Base-by-base conservation (phyloP, 2,113 vertebrate genomes). In the Nerophis lumbriciformis region DNA sequence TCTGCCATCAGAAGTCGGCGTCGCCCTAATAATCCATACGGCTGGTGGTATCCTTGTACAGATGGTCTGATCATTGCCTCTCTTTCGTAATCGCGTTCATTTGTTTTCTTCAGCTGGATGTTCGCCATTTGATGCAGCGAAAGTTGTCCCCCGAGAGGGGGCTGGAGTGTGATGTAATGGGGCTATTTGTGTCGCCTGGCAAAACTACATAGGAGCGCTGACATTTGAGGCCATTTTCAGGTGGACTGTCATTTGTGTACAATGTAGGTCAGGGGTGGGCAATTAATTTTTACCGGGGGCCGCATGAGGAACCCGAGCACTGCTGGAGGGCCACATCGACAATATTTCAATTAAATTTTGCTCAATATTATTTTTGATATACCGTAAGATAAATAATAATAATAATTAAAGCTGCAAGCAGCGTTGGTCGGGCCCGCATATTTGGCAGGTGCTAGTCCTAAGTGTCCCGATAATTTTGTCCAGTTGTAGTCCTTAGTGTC, bases 41-140 rank as follows among this genome's bases (percentile, higher is more conserved):
- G 64, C 63, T 6, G 53, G 53, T 35, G 72, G 79, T 69, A 65
- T 79, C 38, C 19, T 13, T 44, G 55, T 44, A 69, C 77, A 87
- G 86, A 89, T 81, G 84, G 81, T 66, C 70, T 64, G 73, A 73
- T 87, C 76, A 85, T 83, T 85, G 75, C 49, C 59, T 13, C 39
- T 69, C 77, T 79, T 57, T 78, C 76, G 73, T 78, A 66, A 73
- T 77, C 68, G 72, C 48, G 79, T 71, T 72, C 71, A 73, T 61
- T 71, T 75, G 28, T 59, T 14, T 28, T 48, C 45, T 48, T 9
- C 21, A 38, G n/a, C 69, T 73, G 62, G 66, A 56, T 39, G 19
- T 64, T 70, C 61, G 61, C 61, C 50, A 65, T 42, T 73, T 64
- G 49, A 76, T 70, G 64, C 66, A 66, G 63, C 54, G 57, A 53